Evolutionary conservation across 2,888 invertebrate species (phyloP), one percentile per base, ranked within the genome.

Genomic region (Hipparchia semele): DNA sequence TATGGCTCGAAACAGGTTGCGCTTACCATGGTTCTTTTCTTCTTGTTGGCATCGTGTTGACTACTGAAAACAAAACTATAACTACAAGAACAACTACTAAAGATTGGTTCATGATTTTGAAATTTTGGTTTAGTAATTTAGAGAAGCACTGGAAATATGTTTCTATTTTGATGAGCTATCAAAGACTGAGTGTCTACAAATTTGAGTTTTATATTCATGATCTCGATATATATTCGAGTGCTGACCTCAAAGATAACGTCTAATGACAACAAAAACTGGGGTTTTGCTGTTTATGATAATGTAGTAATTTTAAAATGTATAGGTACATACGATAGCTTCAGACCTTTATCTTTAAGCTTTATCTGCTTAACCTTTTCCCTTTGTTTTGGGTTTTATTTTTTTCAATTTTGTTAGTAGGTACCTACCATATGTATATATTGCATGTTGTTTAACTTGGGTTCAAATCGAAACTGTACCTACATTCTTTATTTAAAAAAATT

Each of bases 171-270:
- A 46, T n/a, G 12, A n/a, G 45, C 8, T 62, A 45, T 46, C 8
- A 3, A n/a, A 46, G n/a, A 62, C 61, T 62, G 61, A 39, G 12
- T 33, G 39, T 12, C 66, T 39, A 54, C 39, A 39, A 54, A 4
- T 39, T 39, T 7, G 7, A 45, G 8, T 62, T n/a, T 46, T n/a
- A 46, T 49, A 46, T 13, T 46, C n/a, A 6, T 2, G 61, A 45
- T 23, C 23, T 23, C 23, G 23, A 23, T 23, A 23, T 23, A 23
- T 23, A 23, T 23, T 23, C 23, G 23, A 23, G 23, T 9, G 45
- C n/a, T 62, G 61, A 62, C 61, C 61, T 62, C n/a, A 7, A 46
- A 46, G 61, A 62, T 62, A 62, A 62, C n/a, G 10, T 59, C 10
- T 4, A 3, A 59, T 23, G 4, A 62, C 12, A 6, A 13, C 13